Evolutionary conservation across 2,797 vertebrate species (phyloP).

Genomic region (Rhinella marina): DNA sequence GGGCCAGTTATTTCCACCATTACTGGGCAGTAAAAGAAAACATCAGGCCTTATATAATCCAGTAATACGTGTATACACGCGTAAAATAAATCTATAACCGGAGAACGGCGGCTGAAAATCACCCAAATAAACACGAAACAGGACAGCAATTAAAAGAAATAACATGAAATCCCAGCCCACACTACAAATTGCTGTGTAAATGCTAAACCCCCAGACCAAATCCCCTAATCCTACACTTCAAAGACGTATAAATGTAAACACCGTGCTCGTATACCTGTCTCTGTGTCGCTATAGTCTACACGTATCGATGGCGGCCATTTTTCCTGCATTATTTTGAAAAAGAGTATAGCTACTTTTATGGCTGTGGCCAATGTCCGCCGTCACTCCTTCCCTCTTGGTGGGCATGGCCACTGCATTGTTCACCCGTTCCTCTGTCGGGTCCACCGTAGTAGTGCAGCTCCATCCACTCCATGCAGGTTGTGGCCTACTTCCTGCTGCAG

Average conservation of each 20-base stretch:
- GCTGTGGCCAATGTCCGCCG: no score
- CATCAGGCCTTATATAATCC: conserved; percentile 25
- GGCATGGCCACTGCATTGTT: no score
- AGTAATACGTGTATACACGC: neutral
- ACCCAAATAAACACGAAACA: conserved; percentile 28
- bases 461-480: no score
- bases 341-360: neutral
- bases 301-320: neutral
- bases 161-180: neutral
- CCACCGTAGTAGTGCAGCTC: no score
- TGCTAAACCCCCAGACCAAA: neutral
- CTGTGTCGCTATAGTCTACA: neutral
- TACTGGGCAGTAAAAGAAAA: conserved; percentile 20
- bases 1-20: neutral
- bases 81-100: conserved; percentile 5
- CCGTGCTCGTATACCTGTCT: neutral
- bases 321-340: neutral
- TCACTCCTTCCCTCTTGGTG: no score
- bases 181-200: conserved; percentile 14
- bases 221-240: neutral
- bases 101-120: neutral
- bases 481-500: no score
- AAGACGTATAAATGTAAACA: neutral
- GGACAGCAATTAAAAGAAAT: conserved; percentile 8
- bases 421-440: no score